A percentile compares a stretch with the other conserved stretches of the same genome.
Conservation (phyloP, 2,888 invertebrate species). For the Tetragnatha montana region DNA sequence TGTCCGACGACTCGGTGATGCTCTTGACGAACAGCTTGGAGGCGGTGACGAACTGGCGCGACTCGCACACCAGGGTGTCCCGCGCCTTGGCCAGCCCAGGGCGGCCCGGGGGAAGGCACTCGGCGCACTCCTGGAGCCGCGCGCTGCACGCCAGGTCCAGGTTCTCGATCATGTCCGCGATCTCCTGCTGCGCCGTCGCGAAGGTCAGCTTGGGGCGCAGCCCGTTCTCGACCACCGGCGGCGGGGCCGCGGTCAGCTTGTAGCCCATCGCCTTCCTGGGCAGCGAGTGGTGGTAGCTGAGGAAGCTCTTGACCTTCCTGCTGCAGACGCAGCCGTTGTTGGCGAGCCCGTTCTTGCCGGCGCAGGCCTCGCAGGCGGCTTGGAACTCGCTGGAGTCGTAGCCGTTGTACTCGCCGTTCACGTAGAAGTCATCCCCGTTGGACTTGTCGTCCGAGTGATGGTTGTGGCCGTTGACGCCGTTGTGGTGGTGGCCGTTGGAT, state of each 20-base stretch:
- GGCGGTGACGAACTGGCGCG: conserved; percentile 88
- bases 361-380: conserved; percentile 40
- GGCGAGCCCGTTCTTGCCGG: conserved; percentile 53
- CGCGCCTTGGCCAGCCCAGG: conserved; percentile 79
- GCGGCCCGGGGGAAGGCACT: conserved; percentile 31
- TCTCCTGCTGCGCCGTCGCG: conserved; percentile 62
- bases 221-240: conserved; percentile 49
- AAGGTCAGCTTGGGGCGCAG: conserved; percentile 32
- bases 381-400: conserved; percentile 65
- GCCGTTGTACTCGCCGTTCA: conserved; percentile 65
- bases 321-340: conserved; percentile 53
- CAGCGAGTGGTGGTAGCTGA: conserved; percentile 65
- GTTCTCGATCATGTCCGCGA: conserved; percentile 62
- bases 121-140: conserved; percentile 57
- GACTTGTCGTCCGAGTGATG: conserved; percentile 34
- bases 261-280: conserved; percentile 54
- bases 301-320: conserved; percentile 53
- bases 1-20: conserved; percentile 83
- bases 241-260: conserved; percentile 30
- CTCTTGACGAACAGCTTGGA: conserved; percentile 89
- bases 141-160: conserved; percentile 65
- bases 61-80: conserved; percentile 87
- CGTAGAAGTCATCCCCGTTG: conserved; percentile 60
- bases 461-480: conserved; percentile 29
- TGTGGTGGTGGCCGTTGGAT: conserved; percentile 43